A percentile compares a stretch with the other conserved stretches of the same genome.
These are phyloP conservation scores for Agonopterix arenella DNA, from an alignment of 2,888 invertebrate species.

Conservation along the genomic window DNA sequence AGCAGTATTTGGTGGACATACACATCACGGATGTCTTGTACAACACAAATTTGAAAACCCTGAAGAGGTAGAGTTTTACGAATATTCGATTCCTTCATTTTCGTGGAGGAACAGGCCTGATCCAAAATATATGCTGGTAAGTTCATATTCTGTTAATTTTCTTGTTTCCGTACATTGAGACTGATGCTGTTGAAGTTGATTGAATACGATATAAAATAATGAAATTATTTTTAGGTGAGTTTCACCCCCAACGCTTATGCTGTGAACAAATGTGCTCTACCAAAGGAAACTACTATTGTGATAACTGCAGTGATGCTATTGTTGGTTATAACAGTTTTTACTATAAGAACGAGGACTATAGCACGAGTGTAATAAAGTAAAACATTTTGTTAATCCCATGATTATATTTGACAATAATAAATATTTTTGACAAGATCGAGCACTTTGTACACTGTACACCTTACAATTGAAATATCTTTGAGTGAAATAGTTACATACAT, in stretches of 20 bases:
- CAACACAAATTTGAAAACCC: conserved; percentile 45
- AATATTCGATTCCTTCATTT: conserved; percentile 94
- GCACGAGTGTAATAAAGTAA: conserved; percentile 10
- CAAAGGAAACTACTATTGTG: conserved; percentile 46
- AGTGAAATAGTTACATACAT: conserved; percentile 15
- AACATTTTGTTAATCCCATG: conserved; percentile 13
- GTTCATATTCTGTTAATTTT: conserved; percentile 17
- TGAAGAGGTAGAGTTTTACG: conserved; percentile 69
- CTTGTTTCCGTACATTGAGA: not conserved
- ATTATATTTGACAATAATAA: conserved; percentile 65
- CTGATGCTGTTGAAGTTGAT: too few species aligned
- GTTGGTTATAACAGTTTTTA: conserved; percentile 22
- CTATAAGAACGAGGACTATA: conserved; percentile 22
- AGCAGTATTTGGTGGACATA: conserved; percentile 91
- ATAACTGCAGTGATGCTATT: conserved; percentile 39
- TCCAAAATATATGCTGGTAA: conserved; percentile 93
- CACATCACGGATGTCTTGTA: conserved; percentile 91
- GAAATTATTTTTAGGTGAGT: conserved; percentile 37
- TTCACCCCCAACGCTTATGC: conserved; percentile 42
- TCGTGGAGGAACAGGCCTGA: conserved; percentile 96
- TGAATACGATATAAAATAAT: too few species aligned
- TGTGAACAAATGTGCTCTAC: conserved; percentile 52
- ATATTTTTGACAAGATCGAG: conserved; percentile 73
- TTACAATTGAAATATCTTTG: conserved; percentile 20
- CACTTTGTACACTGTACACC: conserved; percentile 65